Evolutionary conservation across 2,888 invertebrate species (phyloP).

Genomic region (Conops quadrifasciatus): DNA sequence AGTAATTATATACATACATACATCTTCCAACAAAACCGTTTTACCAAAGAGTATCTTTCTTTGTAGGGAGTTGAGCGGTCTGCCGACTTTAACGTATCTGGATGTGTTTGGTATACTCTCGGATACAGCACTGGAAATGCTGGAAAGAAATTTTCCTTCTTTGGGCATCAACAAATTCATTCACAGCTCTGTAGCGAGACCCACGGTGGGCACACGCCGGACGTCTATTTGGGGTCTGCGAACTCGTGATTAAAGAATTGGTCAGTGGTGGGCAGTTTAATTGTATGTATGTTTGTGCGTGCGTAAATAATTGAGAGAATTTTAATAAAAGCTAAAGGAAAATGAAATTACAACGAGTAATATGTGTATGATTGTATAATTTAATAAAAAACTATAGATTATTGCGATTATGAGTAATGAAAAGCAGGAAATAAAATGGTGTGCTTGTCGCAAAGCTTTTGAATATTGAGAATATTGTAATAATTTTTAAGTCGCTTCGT

Average conservation of each 20-base stretch:
- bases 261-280: neutral
- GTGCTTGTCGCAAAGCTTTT: neutral
- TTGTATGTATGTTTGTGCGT: constrained; percentile 19
- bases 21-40: neutral
- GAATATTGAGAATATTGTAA: neutral
- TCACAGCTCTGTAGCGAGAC: constrained; percentile 87
- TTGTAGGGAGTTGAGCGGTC: constrained; percentile 69
- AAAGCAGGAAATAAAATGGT: neutral
- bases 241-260: constrained; percentile 74
- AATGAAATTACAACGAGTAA: too few species aligned
- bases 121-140: constrained; percentile 66
- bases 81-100: constrained; percentile 75
- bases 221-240: constrained; percentile 91
- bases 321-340: constrained; percentile 13
- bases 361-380: too few species aligned
- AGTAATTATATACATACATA: constrained; percentile 56
- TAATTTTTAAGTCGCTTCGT: neutral
- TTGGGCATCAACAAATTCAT: constrained; percentile 78
- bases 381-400: too few species aligned
- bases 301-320: neutral
- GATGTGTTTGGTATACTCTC: constrained; percentile 86
- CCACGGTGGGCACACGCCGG: constrained; percentile 85
- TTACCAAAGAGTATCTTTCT: neutral
- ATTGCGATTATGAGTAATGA: too few species aligned
- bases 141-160: constrained; percentile 69